These are phyloP conservation scores for Dromococcyx pavoninus DNA, from an alignment of 2,797 vertebrate genomes.

Conservation along the genomic window DNA sequence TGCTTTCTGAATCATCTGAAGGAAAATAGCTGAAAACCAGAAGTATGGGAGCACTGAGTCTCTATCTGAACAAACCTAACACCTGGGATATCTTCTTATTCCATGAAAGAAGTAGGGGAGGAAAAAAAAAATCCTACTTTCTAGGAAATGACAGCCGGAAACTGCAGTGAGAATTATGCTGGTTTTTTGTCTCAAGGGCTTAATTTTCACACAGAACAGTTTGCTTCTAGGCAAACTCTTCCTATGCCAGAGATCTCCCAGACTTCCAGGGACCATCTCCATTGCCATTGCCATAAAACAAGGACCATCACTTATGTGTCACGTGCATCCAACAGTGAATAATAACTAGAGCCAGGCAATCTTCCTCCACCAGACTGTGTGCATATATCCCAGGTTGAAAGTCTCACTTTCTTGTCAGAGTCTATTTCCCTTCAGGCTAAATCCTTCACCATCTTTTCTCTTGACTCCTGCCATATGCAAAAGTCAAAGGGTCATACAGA, in stretches of 20 bases:
- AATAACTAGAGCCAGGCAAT: not conserved
- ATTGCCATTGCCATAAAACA: not conserved
- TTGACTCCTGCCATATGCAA: not conserved
- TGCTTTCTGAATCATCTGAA: not conserved
- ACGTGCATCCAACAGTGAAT: not conserved
- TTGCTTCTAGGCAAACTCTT: not conserved
- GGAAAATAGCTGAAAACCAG: not conserved
- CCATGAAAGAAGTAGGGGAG: not conserved
- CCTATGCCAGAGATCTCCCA: not conserved
- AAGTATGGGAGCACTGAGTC: rapidly evolving
- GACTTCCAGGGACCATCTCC: not conserved
- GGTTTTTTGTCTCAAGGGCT: not conserved
- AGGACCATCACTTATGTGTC: not conserved
- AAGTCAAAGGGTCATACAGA: not conserved
- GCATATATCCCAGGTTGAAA: not conserved
- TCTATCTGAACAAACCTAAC: not conserved
- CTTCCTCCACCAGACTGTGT: not conserved
- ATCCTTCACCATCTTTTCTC: conserved; percentile 3
- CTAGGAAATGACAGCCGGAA: not conserved
- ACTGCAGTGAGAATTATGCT: not conserved
- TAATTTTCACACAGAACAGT: not conserved
- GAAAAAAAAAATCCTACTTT: not conserved
- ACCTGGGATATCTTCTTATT: not conserved
- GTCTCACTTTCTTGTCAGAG: not conserved
- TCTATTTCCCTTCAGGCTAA: conserved; percentile 5